Percentiles rank a stretch among this genome's conserved stretches.
These are phyloP conservation scores for Panulirus ornatus DNA, from an alignment of 1,140 invertebrate species.

Conservation along the genomic window DNA sequence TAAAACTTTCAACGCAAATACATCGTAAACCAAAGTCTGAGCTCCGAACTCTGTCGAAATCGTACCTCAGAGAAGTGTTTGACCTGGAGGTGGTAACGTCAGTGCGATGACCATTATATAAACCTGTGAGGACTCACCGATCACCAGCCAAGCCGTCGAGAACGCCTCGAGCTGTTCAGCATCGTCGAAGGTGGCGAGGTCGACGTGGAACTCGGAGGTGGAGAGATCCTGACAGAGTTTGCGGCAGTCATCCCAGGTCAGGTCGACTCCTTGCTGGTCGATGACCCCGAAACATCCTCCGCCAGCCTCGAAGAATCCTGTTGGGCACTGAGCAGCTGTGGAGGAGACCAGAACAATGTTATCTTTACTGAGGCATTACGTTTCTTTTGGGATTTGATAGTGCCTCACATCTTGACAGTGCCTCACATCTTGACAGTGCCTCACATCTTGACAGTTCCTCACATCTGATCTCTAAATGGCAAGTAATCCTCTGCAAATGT, in stretches of 20 bases:
- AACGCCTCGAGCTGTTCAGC: constrained; percentile 28
- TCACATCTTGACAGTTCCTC: not conserved
- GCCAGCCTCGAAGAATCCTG: constrained; percentile 1
- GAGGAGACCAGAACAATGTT: not conserved
- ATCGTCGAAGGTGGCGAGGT: constrained; percentile 34
- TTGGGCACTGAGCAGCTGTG: constrained; percentile 10
- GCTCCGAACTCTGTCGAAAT: too few relatives aligned
- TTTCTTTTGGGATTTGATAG: not conserved
- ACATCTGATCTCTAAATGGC: not conserved
- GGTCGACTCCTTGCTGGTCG: not conserved
- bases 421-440: not conserved
- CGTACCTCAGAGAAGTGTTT: too few relatives aligned
- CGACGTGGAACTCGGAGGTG: not conserved
- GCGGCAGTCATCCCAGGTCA: constrained; percentile 13
- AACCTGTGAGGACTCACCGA: not conserved
- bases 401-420: not conserved
- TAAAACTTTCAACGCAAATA: too few relatives aligned
- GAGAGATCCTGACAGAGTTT: not conserved
- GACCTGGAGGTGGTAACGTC: too few relatives aligned
- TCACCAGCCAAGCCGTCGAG: not conserved
- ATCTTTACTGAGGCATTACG: not conserved
- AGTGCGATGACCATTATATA: too few relatives aligned
- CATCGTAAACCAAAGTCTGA: too few relatives aligned
- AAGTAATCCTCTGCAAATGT: not conserved
- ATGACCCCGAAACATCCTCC: not conserved